A percentile compares a stretch with the other conserved stretches of the same genome.
Conservation (phyloP, 2,113 vertebrate genomes). For the Clarias gariepinus region DNA sequence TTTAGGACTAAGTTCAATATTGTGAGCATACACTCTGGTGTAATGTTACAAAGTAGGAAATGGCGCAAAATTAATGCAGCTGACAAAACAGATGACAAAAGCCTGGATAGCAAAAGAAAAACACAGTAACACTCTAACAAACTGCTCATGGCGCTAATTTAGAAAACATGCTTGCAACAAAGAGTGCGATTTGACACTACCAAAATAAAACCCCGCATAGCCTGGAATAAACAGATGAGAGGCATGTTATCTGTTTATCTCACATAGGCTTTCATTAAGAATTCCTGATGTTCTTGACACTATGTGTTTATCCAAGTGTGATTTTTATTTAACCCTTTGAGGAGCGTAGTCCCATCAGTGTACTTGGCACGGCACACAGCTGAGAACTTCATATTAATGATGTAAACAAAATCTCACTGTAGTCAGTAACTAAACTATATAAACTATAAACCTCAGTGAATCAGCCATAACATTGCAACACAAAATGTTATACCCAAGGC, state of each 20-base stretch:
- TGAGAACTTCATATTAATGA: neutral
- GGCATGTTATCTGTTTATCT: constrained; percentile 38
- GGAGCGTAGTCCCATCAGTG: neutral
- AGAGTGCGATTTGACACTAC: constrained; percentile 40
- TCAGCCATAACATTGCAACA: too few relatives aligned
- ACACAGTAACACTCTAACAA: constrained; percentile 26
- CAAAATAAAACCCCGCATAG: constrained; percentile 40
- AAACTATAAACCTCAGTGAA: neutral
- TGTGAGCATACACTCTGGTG: neutral
- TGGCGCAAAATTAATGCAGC: neutral
- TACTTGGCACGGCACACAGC: neutral
- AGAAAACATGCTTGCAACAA: constrained; percentile 24
- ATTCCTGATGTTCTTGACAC: constrained; percentile 41
- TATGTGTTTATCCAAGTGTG: constrained; percentile 28
- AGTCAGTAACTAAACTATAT: neutral
- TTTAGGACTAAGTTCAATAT: neutral
- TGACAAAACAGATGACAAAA: constrained; percentile 11
- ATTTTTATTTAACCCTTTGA: constrained; percentile 31
- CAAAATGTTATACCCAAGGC: too few relatives aligned
- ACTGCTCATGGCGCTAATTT: constrained; percentile 30
- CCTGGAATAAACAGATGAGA: constrained; percentile 24
- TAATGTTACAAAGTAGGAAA: neutral
- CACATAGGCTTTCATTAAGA: constrained; percentile 40
- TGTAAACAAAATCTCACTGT: neutral
- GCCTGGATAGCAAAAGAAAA: neutral